A percentile compares a stretch with the other conserved stretches of the same genome.
These are phyloP conservation scores for Micropoecilia bifurca DNA, from an alignment of 2,797 vertebrate genomes.

Conservation along the genomic window DNA sequence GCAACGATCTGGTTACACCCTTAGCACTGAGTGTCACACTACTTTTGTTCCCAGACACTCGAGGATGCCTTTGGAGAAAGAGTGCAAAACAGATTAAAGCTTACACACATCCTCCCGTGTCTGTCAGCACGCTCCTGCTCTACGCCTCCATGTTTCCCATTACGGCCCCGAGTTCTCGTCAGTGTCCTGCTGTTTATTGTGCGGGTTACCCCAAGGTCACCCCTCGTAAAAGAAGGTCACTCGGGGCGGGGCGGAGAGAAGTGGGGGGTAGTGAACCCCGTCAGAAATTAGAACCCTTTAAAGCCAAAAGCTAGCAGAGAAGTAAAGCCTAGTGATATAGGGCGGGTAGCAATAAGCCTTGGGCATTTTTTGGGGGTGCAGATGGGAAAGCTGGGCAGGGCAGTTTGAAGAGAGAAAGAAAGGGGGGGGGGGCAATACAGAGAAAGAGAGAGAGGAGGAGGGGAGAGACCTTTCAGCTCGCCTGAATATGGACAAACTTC, in stretches of 20 bases:
- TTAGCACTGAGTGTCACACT: slow-evolving; percentile 8
- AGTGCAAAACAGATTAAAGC: slow-evolving; percentile 77
- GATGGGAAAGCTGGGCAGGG: slow-evolving; percentile 73
- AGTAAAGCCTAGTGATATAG: slow-evolving; percentile 57
- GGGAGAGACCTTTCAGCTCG: slow-evolving; percentile 79
- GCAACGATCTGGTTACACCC: not conserved
- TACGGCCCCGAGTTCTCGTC: slow-evolving; percentile 72
- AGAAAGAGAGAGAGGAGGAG: slow-evolving; percentile 40
- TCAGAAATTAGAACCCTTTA: slow-evolving; percentile 80
- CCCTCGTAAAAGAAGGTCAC: slow-evolving; percentile 80
- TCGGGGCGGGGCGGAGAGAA: slow-evolving; percentile 44
- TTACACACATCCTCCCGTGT: slow-evolving; percentile 82
- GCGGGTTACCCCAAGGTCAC: slow-evolving; percentile 82
- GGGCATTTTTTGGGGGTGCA: slow-evolving; percentile 58
- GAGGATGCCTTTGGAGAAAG: slow-evolving; percentile 42
- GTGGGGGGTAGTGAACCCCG: slow-evolving; percentile 73
- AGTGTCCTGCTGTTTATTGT: slow-evolving; percentile 86
- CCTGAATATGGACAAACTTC: slow-evolving; percentile 90
- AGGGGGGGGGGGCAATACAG: slow-evolving; percentile 61
- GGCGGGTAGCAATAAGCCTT: slow-evolving; percentile 64
- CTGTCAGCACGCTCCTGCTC: slow-evolving; percentile 68
- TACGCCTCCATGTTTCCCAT: slow-evolving; percentile 44
- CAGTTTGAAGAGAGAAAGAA: slow-evolving; percentile 66
- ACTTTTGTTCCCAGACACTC: slow-evolving; percentile 35
- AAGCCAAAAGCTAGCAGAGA: slow-evolving; percentile 79